phyloP scores from a whole-genome alignment of 2,888 invertebrate genomes.

The Andricus curvator region DNA sequence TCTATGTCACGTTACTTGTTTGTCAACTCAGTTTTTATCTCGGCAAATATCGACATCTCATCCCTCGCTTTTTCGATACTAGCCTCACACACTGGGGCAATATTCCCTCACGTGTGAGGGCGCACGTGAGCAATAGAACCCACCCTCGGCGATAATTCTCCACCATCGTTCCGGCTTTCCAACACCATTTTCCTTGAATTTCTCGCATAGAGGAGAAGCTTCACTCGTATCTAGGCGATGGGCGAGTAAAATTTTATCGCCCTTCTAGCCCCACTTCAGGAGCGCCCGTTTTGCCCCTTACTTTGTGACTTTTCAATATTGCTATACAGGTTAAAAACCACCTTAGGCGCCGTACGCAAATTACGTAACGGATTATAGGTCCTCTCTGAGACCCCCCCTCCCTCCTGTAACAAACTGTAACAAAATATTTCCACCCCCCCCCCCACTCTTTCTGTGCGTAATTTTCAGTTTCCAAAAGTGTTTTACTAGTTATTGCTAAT shows the following conservation, averaged over 20 bases:
- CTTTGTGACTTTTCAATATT: background rate
- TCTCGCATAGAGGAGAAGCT: background rate
- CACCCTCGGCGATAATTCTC: slow-evolving; percentile 11
- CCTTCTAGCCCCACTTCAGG: background rate
- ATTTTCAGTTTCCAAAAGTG: no score
- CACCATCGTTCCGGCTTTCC: background rate
- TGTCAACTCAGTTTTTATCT: slow-evolving; percentile 36
- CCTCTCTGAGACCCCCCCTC: no score
- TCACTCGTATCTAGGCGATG: background rate
- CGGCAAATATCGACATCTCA: slow-evolving; percentile 38
- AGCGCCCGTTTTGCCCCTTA: background rate
- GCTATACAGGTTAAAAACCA: no score
- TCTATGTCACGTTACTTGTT: slow-evolving; percentile 19
- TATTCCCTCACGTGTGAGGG: background rate
- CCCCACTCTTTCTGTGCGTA: no score
- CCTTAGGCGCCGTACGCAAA: no score
- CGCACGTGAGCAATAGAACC: slow-evolving; percentile 22
- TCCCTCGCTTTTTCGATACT: slow-evolving; percentile 28
- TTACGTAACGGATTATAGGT: no score
- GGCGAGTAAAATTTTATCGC: background rate
- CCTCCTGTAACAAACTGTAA: no score
- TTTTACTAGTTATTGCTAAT: no score
- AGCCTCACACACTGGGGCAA: background rate
- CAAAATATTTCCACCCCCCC: no score
- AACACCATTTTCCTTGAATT: slow-evolving; percentile 1